Conservation (phyloP, 1,140 invertebrate species). For the Venturia canescens region DNA sequence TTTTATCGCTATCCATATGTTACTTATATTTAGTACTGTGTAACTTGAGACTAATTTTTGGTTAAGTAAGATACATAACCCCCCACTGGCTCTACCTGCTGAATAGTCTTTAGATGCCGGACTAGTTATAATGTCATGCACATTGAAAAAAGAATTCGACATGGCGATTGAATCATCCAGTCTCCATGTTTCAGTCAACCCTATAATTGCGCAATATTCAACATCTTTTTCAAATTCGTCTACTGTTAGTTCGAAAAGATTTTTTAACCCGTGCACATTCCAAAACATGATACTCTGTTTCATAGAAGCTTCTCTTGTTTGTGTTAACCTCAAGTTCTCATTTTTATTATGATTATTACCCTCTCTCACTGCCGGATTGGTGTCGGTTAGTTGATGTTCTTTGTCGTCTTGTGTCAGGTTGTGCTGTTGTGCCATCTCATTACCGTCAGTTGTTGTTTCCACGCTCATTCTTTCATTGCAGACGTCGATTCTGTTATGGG, state of each 20-base stretch:
- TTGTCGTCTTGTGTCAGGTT: no score
- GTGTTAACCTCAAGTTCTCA: no score
- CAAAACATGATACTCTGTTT: background rate
- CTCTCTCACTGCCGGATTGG: no score
- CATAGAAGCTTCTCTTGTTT: background rate
- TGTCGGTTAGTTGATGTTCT: no score
- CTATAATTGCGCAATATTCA: background rate
- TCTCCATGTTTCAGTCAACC: conserved; percentile 5
- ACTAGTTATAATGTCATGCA: background rate
- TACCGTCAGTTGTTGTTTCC: no score
- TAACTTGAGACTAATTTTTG: background rate
- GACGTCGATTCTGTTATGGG: no score
- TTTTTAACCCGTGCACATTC: conserved; percentile 1
- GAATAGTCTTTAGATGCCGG: conserved; percentile 1
- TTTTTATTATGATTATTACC: no score
- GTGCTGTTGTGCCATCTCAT: no score
- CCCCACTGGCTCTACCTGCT: background rate
- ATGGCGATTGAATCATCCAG: no score
- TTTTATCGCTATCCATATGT: conserved; percentile 3
- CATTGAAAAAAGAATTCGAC: no score
- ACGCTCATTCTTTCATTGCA: no score
- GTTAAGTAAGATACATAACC: background rate
- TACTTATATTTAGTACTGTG: background rate
- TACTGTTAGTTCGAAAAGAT: background rate
- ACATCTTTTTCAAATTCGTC: background rate